Evolutionary conservation across 2,113 vertebrate species (phyloP).

Genomic region (Pterocles orientalis): DNA sequence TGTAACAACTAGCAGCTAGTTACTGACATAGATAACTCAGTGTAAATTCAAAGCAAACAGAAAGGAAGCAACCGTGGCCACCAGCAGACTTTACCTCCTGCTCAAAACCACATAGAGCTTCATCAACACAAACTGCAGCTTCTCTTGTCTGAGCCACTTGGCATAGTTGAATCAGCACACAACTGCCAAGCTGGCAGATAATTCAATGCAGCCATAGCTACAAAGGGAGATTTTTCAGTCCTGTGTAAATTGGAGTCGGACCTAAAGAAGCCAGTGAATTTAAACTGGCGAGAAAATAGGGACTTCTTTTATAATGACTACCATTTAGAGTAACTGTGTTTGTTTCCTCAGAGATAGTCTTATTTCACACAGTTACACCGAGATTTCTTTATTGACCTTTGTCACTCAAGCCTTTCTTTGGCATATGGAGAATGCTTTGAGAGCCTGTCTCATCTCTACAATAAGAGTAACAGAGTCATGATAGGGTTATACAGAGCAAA

Average conservation of each 20-base stretch:
- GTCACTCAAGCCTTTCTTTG: not conserved
- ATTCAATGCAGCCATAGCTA: accelerated
- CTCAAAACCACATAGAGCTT: not conserved
- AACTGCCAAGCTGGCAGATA: not conserved
- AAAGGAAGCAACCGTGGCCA: not conserved
- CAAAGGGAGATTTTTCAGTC: not conserved
- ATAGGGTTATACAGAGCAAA: not conserved
- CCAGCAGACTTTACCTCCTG: not conserved
- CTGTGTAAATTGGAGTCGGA: accelerated
- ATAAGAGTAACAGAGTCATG: not conserved
- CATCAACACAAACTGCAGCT: not conserved
- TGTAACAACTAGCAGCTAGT: not conserved
- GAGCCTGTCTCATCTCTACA: not conserved
- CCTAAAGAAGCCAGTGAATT: not conserved
- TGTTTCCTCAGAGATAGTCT: not conserved
- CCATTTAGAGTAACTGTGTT: not conserved
- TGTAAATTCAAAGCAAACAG: not conserved
- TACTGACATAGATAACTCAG: not conserved
- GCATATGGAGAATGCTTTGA: not conserved
- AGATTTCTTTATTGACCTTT: not conserved
- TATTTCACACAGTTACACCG: not conserved
- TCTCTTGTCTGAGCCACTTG: accelerated
- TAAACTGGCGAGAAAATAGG: not conserved
- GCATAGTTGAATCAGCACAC: accelerated
- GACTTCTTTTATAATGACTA: not conserved